Evolutionary conservation across 2,888 invertebrate species (phyloP), one percentile per base, ranked within the genome.

Genomic region (Osedax fenrisi): DNA sequence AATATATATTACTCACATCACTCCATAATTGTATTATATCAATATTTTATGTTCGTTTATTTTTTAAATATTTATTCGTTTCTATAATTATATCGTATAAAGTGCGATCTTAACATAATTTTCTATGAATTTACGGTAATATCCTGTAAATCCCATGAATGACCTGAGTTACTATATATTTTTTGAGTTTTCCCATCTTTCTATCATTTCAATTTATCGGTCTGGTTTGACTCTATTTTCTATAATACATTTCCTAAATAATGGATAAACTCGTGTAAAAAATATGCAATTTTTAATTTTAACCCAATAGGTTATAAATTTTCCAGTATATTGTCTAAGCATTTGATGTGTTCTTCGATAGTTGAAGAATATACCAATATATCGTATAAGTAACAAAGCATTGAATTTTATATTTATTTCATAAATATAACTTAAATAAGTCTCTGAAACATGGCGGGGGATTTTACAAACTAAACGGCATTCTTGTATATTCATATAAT

Each of bases 371-470:
- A 77, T 17, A 78, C 27, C 27, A 79, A 75, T 5, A 78, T 76
- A 61, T 79, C 79, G 70, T 79, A 79, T 26, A 79, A 21, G 70
- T 79, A 78, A 21, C 76, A 59, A n/a, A 78, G 22, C 13, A 77
- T 68, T 2, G 67, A 72, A 3, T 74, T 23, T 61, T 75, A 77
- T 21, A 77, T 70, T n/a, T 79, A 27, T 2, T 74, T 77, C 27
- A 75, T 27, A 13, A 79, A 27, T 17, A 78, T 72, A 41, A 73
- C 23, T 13, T 78, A 75, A 77, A 79, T 79, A 23, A 77, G 71
- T 13, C 79, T 72, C 72, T 79, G 77, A 64, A 78, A 79, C 17
- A 78, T 78, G 59, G 68, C 68, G 23, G 78, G 76, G 21, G 78
- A 27, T 78, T 77, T 10, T 61, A 69, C 5, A 78, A 61, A 5